Evolutionary conservation across 1,140 invertebrate species (phyloP).

Genomic region (Drosophila kohkoa): DNA sequence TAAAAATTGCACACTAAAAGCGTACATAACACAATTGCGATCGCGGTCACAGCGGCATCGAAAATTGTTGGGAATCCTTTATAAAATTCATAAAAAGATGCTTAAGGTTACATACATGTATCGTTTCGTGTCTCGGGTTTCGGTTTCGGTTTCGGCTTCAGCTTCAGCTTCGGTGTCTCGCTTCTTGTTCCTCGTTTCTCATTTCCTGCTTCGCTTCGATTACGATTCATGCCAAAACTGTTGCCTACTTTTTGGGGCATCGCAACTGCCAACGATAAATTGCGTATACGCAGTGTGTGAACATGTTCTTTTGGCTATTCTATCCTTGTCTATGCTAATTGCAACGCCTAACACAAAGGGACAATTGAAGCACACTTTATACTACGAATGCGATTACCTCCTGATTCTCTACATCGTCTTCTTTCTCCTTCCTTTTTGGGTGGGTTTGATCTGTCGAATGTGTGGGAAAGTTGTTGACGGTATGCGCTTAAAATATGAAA

Average conservation of each 20-base stretch:
- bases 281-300: slow-evolving; percentile 1
- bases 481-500: slow-evolving; percentile 87
- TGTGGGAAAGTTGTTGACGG: slow-evolving; percentile 5
- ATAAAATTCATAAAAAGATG: slow-evolving; percentile 49
- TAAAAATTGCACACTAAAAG: slow-evolving; percentile 70
- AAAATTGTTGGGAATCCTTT: slow-evolving; percentile 30
- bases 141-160: not conserved
- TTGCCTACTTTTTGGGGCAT: slow-evolving; percentile 12
- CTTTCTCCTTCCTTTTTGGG: slow-evolving; percentile 25
- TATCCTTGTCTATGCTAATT: slow-evolving; percentile 7
- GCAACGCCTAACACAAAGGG: slow-evolving; percentile 45
- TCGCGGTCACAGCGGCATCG: not conserved
- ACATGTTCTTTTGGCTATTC: not conserved
- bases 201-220: not conserved
- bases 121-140: not conserved
- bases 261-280: not conserved
- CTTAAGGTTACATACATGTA: slow-evolving; percentile 19
- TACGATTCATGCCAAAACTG: not conserved
- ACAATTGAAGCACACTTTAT: slow-evolving; percentile 32
- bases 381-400: slow-evolving; percentile 45
- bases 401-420: slow-evolving; percentile 1
- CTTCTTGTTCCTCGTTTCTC: not conserved
- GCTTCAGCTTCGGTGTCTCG: not conserved
- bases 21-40: slow-evolving; percentile 37
- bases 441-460: slow-evolving; percentile 32